These are phyloP conservation scores for Ancistrus triradiatus DNA, from an alignment of 2,113 vertebrate genomes.

Conservation along the genomic window DNA sequence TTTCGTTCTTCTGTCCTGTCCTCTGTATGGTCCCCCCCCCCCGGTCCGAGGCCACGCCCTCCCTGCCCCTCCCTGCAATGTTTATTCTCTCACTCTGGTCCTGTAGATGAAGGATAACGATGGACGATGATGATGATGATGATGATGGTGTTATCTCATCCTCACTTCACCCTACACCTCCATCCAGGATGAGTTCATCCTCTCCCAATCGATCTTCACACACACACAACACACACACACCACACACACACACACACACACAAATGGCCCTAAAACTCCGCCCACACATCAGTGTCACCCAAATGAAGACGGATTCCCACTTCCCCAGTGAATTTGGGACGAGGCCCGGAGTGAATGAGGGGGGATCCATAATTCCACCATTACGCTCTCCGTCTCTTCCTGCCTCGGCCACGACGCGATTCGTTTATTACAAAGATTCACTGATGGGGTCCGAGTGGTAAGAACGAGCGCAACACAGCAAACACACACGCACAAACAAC, in stretches of 20 bases:
- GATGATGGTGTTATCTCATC: constrained; percentile 15
- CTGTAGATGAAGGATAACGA: constrained; percentile 15
- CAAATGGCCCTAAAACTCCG: constrained; percentile 6
- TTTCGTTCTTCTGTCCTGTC: too few relatives aligned
- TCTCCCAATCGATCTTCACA: neutral
- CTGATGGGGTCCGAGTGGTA: too few relatives aligned
- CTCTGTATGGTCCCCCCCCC: neutral
- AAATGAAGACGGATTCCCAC: constrained; percentile 41
- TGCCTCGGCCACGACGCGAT: constrained; percentile 27
- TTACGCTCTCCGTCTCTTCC: constrained; percentile 34
- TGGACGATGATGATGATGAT: neutral
- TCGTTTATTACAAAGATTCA: constrained; percentile 37
- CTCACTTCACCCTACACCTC: constrained; percentile 11
- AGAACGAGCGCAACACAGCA: too few relatives aligned
- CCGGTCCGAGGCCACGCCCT: too few relatives aligned
- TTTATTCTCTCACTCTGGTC: constrained; percentile 1
- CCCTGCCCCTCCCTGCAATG: neutral
- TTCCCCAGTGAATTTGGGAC: constrained; percentile 36
- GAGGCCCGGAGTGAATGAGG: constrained; percentile 21
- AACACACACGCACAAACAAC: neutral
- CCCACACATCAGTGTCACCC: constrained; percentile 24
- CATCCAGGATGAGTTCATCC: constrained; percentile 12
- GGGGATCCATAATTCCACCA: constrained; percentile 41
- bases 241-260: neutral
- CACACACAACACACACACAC: neutral